phyloP scores from a whole-genome alignment of 1,140 invertebrate species.

The Pachypsylla venusta region DNA sequence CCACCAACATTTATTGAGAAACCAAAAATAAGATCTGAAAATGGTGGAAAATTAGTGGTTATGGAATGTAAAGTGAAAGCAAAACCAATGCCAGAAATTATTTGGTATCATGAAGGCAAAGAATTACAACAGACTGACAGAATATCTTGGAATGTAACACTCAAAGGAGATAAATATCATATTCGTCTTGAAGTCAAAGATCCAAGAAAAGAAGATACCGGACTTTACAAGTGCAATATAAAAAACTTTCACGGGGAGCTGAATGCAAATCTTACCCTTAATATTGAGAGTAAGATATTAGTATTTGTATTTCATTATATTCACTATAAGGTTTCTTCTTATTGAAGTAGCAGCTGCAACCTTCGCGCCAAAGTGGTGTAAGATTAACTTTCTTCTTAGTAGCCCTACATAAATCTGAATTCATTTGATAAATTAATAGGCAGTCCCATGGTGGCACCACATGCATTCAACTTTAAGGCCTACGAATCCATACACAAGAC shows the following conservation, averaged over 20 bases:
- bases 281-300: constrained; percentile 96
- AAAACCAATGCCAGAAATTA: constrained; percentile 79
- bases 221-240: constrained; percentile 95
- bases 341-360: too few relatives aligned
- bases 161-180: constrained; percentile 72
- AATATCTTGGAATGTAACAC: constrained; percentile 60
- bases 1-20: constrained; percentile 98
- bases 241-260: constrained; percentile 91
- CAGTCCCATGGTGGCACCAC: too few relatives aligned
- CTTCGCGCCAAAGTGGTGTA: too few relatives aligned
- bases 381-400: too few relatives aligned
- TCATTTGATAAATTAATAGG: too few relatives aligned
- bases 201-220: constrained; percentile 86
- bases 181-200: constrained; percentile 81
- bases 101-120: constrained; percentile 78
- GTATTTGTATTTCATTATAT: too few relatives aligned
- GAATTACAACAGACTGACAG: constrained; percentile 62
- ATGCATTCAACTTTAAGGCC: too few relatives aligned
- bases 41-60: constrained; percentile 88
- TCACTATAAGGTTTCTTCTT: too few relatives aligned
- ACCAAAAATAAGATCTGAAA: constrained; percentile 83
- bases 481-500: too few relatives aligned
- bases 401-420: too few relatives aligned
- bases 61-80: constrained; percentile 95
- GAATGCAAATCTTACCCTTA: constrained; percentile 89